phyloP scores from a whole-genome alignment of 2,888 invertebrate species.

The Elegia similella region DNA sequence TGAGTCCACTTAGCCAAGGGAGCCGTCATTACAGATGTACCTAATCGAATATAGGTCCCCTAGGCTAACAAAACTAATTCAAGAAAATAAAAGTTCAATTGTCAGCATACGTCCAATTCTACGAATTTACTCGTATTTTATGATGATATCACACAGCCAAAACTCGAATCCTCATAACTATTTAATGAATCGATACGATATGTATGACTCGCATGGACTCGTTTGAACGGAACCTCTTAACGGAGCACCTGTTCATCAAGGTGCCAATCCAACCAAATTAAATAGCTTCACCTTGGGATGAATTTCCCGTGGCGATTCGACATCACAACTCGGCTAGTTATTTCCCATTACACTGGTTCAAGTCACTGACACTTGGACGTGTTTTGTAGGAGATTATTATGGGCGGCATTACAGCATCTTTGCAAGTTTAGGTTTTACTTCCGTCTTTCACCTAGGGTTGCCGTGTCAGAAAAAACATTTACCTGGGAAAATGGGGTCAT shows the following conservation, averaged over 20 bases:
- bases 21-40: too few species aligned
- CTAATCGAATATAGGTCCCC: too few species aligned
- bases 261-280: background rate
- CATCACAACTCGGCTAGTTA: background rate
- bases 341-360: background rate
- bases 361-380: slow-evolving; percentile 2
- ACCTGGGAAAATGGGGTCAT: too few species aligned
- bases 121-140: too few species aligned
- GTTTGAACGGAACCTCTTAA: background rate
- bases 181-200: background rate
- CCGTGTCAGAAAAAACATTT: too few species aligned
- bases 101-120: too few species aligned
- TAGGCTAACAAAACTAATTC: too few species aligned
- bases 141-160: background rate
- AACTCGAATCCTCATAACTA: background rate
- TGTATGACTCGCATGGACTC: background rate
- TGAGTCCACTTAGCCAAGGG: too few species aligned
- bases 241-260: background rate
- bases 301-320: background rate
- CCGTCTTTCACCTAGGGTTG: background rate
- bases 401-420: background rate
- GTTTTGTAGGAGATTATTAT: background rate
- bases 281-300: background rate
- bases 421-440: background rate
- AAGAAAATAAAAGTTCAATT: too few species aligned